These are phyloP conservation scores for Corvus cornix DNA, from an alignment of 2,113 vertebrate species.

Conservation along the genomic window DNA sequence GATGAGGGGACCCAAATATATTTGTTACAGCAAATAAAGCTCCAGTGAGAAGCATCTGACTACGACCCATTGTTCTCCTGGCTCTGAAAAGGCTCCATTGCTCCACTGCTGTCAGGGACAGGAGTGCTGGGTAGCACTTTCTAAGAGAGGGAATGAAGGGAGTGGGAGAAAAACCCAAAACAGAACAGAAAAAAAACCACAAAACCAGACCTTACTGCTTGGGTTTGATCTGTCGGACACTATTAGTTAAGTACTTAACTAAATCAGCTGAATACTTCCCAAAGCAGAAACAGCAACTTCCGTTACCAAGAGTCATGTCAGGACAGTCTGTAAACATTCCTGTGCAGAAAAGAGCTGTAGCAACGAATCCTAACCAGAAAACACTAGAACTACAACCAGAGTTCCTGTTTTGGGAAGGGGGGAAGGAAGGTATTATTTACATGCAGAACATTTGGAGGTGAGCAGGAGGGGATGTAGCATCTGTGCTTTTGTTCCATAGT, in stretches of 20 bases:
- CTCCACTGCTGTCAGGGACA: neutral
- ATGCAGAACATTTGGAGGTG: neutral
- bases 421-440: neutral
- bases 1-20: neutral
- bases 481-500: neutral
- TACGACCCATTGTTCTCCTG: accelerated
- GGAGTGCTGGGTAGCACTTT: neutral
- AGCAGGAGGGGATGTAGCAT: neutral
- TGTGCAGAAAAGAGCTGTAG: neutral
- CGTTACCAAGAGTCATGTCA: neutral
- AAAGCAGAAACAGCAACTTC: neutral
- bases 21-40: neutral
- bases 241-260: neutral
- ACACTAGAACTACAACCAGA: neutral
- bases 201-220: neutral
- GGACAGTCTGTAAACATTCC: neutral
- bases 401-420: neutral
- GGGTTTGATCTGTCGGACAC: neutral
- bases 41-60: neutral
- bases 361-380: neutral
- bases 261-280: neutral
- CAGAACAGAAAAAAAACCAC: accelerated
- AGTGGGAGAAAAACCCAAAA: no score
- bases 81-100: neutral
- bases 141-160: neutral